Conservation (phyloP, 2,888 invertebrate genomes). For the Andrena trimmerana region DNA sequence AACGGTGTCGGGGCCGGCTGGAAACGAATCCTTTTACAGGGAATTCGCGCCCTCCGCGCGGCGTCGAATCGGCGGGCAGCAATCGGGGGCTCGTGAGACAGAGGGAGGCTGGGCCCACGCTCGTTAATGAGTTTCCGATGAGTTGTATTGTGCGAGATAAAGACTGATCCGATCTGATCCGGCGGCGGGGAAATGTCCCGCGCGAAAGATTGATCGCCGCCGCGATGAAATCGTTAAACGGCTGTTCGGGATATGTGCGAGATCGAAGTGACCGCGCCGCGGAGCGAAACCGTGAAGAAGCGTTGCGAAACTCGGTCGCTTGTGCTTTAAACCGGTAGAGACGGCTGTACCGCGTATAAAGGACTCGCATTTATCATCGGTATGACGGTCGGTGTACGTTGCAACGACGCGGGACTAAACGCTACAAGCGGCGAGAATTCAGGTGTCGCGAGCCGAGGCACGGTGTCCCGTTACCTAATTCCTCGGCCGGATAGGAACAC, state of each 20-base stretch:
- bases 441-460: constrained; percentile 1
- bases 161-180: constrained; percentile 50
- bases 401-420: constrained; percentile 36
- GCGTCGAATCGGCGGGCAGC: background rate
- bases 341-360: constrained; percentile 18
- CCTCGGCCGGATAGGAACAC: constrained; percentile 17
- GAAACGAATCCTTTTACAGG: constrained; percentile 36
- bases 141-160: constrained; percentile 57
- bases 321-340: constrained; percentile 10
- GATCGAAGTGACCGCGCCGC: background rate
- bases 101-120: background rate
- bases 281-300: constrained; percentile 5
- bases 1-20: background rate
- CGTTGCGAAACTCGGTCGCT: constrained; percentile 44
- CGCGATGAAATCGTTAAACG: constrained; percentile 57
- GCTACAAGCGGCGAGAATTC: constrained; percentile 44
- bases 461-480: constrained; percentile 38
- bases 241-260: constrained; percentile 31
- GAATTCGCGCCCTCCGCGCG: constrained; percentile 44
- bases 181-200: constrained; percentile 42
- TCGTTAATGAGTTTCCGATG: constrained; percentile 62
- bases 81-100: constrained; percentile 6
- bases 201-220: constrained; percentile 47
- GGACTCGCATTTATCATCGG: constrained; percentile 48
- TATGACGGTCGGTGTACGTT: constrained; percentile 39